A percentile compares a stretch with the other conserved stretches of the same genome.
Evolutionary conservation across 2,888 invertebrate species (phyloP).

Genomic region (Anthophora plumipes): DNA sequence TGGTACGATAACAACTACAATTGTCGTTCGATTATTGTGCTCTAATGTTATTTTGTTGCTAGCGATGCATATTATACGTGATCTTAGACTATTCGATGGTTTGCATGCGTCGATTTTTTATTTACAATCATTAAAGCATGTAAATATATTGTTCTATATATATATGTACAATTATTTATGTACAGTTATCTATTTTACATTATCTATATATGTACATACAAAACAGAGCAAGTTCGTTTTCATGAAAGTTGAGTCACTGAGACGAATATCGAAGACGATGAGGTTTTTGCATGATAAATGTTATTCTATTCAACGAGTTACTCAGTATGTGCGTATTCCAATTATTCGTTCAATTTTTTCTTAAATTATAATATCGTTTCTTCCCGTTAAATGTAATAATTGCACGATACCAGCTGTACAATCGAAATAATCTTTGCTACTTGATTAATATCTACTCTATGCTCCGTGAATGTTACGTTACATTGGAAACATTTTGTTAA

Average conservation of each 20-base stretch:
- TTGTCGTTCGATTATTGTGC: slow-evolving; percentile 23
- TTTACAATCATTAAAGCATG: slow-evolving; percentile 3
- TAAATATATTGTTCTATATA: not conserved
- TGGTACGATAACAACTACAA: slow-evolving; percentile 74
- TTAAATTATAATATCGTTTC: not conserved
- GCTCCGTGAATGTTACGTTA: too few relatives aligned
- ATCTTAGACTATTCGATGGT: not conserved
- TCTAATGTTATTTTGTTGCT: not conserved
- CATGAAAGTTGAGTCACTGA: not conserved
- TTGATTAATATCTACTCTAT: not conserved
- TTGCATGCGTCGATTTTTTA: slow-evolving; percentile 23
- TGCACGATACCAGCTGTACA: not conserved
- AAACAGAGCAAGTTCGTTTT: slow-evolving; percentile 11
- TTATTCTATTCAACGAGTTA: not conserved
- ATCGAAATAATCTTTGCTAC: not conserved
- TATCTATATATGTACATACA: too few relatives aligned
- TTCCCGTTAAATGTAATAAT: too few relatives aligned
- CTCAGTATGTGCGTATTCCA: not conserved
- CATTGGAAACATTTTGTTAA: too few relatives aligned
- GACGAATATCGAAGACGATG: not conserved
- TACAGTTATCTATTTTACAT: not conserved
- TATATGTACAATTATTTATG: not conserved
- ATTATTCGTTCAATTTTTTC: not conserved
- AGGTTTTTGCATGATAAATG: slow-evolving; percentile 16
- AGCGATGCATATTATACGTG: not conserved